These are phyloP conservation scores for Clavelina lepadiformis DNA, from an alignment of 23 tunicate species.

Conservation along the genomic window DNA sequence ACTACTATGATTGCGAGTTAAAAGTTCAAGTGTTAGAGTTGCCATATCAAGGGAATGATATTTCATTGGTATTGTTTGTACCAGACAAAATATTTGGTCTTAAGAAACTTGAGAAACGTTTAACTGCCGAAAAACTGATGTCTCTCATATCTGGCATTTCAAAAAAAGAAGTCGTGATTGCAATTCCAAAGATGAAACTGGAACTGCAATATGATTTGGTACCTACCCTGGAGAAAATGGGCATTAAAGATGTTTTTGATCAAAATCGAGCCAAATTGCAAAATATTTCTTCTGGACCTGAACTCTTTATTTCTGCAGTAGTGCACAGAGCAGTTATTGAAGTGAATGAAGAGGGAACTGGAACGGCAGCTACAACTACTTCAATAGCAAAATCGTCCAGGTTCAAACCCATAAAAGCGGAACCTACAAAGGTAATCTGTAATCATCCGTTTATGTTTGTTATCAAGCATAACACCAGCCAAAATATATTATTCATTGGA, in stretches of 20 bases:
- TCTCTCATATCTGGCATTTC: not conserved
- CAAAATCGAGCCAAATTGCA: constrained; percentile 13
- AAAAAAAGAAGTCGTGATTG: constrained; percentile 3
- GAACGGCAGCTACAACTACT: constrained; percentile 47
- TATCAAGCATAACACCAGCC: constrained; percentile 24
- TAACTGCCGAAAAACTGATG: constrained; percentile 17
- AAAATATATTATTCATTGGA: constrained; percentile 30
- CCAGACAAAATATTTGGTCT: constrained; percentile 24
- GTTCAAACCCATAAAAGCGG: no score
- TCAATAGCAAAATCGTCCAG: not conserved
- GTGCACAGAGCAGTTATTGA: constrained; percentile 34
- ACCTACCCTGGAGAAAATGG: constrained; percentile 5
- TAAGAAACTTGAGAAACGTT: not conserved
- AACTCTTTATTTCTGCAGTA: constrained; percentile 19
- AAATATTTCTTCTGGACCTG: constrained; percentile 1
- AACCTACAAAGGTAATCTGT: constrained; percentile 8
- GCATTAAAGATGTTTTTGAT: constrained; percentile 21
- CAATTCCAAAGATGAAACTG: constrained; percentile 28
- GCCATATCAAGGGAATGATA: constrained; percentile 37
- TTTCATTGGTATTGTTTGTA: constrained; percentile 33
- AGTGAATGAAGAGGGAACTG: constrained; percentile 60
- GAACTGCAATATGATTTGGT: constrained; percentile 23
- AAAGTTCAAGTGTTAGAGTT: constrained; percentile 19
- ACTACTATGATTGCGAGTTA: constrained; percentile 6
- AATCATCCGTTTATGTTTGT: constrained; percentile 49